Percentiles rank a stretch among this genome's conserved stretches.
These are phyloP conservation scores for Acrobasis consociella DNA, from an alignment of 2,888 invertebrate species.

Conservation along the genomic window DNA sequence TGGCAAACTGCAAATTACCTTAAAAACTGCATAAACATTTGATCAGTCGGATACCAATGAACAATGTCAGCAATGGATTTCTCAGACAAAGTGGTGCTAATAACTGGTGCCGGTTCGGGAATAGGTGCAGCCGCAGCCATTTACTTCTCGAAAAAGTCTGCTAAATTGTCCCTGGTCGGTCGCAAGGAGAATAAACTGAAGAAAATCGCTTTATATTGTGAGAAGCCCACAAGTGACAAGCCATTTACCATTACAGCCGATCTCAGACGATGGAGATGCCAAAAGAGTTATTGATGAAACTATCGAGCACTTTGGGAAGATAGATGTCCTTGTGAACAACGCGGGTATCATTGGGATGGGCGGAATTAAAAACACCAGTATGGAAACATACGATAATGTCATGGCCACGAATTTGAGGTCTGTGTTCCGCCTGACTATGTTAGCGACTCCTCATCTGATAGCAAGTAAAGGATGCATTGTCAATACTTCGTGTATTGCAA, in stretches of 20 bases:
- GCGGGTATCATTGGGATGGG: constrained; percentile 92
- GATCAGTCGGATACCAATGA: constrained; percentile 29
- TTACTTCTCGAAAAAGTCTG: constrained; percentile 85
- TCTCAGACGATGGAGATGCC: constrained; percentile 85
- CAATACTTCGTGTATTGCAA: constrained; percentile 95
- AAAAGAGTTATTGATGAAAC: constrained; percentile 86
- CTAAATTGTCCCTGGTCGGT: constrained; percentile 84
- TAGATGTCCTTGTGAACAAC: constrained; percentile 92
- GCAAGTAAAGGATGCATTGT: constrained; percentile 92
- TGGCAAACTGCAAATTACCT: constrained; percentile 33
- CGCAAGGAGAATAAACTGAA: constrained; percentile 64
- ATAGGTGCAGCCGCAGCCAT: constrained; percentile 88
- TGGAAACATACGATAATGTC: constrained; percentile 92
- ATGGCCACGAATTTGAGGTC: constrained; percentile 94
- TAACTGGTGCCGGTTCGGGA: constrained; percentile 89
- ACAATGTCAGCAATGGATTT: constrained; percentile 74
- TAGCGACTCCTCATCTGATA: constrained; percentile 92
- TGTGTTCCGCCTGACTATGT: constrained; percentile 90
- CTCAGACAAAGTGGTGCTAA: constrained; percentile 83
- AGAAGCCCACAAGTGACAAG: constrained; percentile 79
- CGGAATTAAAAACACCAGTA: constrained; percentile 89
- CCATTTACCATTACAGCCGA: constrained; percentile 85
- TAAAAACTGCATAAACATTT: constrained; percentile 24
- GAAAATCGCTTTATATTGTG: constrained; percentile 71
- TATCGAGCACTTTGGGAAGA: constrained; percentile 85